phyloP scores from a whole-genome alignment of 2,797 vertebrate genomes.

The Hapalemur alaotrensis region DNA sequence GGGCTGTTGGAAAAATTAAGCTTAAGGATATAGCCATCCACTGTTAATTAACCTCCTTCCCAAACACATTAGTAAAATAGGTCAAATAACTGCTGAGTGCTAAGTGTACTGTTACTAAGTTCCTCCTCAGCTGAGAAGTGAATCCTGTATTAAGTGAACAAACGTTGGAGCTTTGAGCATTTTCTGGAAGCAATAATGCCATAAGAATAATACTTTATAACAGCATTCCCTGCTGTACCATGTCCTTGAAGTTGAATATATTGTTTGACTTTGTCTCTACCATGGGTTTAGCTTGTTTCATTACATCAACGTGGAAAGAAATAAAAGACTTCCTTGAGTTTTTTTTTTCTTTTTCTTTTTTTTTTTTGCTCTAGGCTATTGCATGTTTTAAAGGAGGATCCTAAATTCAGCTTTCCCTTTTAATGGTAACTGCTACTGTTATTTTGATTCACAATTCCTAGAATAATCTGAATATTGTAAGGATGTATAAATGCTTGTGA shows the following conservation, averaged over 20 bases:
- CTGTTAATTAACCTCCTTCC: constrained; percentile 89
- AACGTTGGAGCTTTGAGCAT: constrained; percentile 37
- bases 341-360: not conserved
- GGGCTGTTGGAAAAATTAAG: constrained; percentile 88
- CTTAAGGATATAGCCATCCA: constrained; percentile 86
- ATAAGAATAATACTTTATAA: constrained; percentile 9
- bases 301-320: not conserved
- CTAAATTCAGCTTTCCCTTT: constrained; percentile 57
- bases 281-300: not conserved
- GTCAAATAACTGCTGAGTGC: constrained; percentile 86
- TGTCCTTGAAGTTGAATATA: not conserved
- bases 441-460: constrained; percentile 65
- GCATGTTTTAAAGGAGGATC: not conserved
- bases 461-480: constrained; percentile 71
- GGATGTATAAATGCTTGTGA: constrained; percentile 73
- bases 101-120: constrained; percentile 83
- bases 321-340: not conserved
- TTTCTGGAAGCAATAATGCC: constrained; percentile 52
- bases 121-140: constrained; percentile 81
- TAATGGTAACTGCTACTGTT: not conserved
- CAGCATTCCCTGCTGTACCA: not conserved
- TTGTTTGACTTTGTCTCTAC: constrained; percentile 12
- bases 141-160: constrained; percentile 52
- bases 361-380: constrained; percentile 52
- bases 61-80: constrained; percentile 88